A percentile compares a stretch with the other conserved stretches of the same genome.
Evolutionary conservation across 2,888 invertebrate genomes (phyloP).

Genomic region (Auanema sp.): DNA sequence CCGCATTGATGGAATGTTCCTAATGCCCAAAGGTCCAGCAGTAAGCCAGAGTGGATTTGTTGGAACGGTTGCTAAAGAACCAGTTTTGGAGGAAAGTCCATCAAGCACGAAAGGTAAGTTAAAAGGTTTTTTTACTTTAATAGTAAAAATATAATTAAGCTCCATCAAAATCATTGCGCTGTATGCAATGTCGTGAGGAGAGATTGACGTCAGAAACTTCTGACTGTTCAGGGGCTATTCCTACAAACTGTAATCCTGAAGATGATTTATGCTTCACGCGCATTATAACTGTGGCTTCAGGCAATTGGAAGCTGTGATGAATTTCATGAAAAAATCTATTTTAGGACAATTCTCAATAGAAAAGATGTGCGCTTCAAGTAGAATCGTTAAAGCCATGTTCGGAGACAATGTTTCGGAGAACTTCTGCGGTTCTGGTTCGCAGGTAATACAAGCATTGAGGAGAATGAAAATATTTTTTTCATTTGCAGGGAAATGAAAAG

Average conservation of each 20-base stretch:
- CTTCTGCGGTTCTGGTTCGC: constrained; percentile 39
- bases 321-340: constrained; percentile 15
- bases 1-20: constrained; percentile 2
- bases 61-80: constrained; percentile 17
- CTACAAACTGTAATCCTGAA: constrained; percentile 37
- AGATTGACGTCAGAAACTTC: constrained; percentile 25
- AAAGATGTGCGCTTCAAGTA: constrained; percentile 55
- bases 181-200: constrained; percentile 55
- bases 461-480: neutral
- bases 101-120: neutral
- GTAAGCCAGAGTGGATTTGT: constrained; percentile 21
- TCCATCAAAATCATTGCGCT: constrained; percentile 28
- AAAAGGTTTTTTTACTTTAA: too few relatives aligned
- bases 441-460: constrained; percentile 21
- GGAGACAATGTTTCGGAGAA: constrained; percentile 38
- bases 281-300: constrained; percentile 38
- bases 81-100: neutral
- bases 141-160: neutral
- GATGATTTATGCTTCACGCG: constrained; percentile 50
- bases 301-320: constrained; percentile 13
- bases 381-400: constrained; percentile 45
- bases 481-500: constrained; percentile 22
- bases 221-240: constrained; percentile 44
- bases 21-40: constrained; percentile 9
- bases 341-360: constrained; percentile 52